Base-by-base conservation (phyloP, 2,113 vertebrate species). In the Hiodon alosoides region DNA sequence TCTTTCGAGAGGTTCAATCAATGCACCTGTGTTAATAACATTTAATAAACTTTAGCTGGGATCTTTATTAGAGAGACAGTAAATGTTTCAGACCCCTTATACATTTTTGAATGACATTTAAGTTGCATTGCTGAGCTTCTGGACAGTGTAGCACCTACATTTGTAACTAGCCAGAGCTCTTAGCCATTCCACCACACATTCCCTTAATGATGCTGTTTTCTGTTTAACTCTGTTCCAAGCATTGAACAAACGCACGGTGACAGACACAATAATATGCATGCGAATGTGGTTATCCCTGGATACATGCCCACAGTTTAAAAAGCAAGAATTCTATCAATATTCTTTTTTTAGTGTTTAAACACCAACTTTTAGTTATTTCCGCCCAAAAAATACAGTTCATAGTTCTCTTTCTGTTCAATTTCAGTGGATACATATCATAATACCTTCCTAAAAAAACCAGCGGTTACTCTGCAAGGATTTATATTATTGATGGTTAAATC, bases 401-500 rank as follows among this genome's bases (percentile, higher is more conserved):
- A 6, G 9, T 9, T 53, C 0, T n/a, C 51, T 69, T n/a, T 54
- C 13, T 17, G 52, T 8, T 4, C 7, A 50, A 17, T n/a, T 55
- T 6, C 3, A 53, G 46, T 31, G 31, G 31, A 31, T 47, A 47
- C 46, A 66, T 66, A 17, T 16, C 14, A 48, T 13, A 7, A 17
- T 47, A 66, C 64, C 64, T 66, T 66, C 46, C 8, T 10, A 10
- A 66, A 10, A 76, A 52, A 57, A 53, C 62, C n/a, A 3, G 79
- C 76, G 5, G 46, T 50, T 58, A 13, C 50, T 68, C 54, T 72
- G 59, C n/a, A 79, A 77, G 78, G n/a, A 58, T 80, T 76, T 84
- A 79, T 76, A 85, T 82, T 69, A 85, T 81, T 82, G 81, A 80
- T 82, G 82, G 68, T 80, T 74, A 82, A 80, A 73, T 76, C 83